Base-by-base conservation (phyloP, 2,113 vertebrate genomes). In the Dipodomys stephensi region DNA sequence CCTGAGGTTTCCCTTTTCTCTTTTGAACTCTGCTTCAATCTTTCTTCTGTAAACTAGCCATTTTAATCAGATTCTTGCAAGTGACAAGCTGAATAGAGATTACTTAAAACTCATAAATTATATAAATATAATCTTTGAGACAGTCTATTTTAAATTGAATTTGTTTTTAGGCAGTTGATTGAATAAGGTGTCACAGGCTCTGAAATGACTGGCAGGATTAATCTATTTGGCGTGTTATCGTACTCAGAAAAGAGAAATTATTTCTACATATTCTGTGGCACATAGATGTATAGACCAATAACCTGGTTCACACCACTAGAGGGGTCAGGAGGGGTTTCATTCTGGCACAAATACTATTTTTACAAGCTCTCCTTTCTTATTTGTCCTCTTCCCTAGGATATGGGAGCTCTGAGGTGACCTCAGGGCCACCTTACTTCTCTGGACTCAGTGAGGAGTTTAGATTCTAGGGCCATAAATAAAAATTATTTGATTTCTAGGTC, bases 51-150 rank as follows among this genome's bases (percentile, higher is more conserved):
- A 83, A 30, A 82, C 83, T 94, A 95, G 90, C 73, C 95, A 89
- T 96, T 89, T 95, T 94, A 93, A 94, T 97, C 93, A 96, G 79
- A 79, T 67, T 90, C 87, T 93, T 91, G 0, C 73, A 96, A 94
- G 79, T 89, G 88, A 67, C 92, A 83, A 86, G 76, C 67, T 83
- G 83, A 95, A 90, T 90, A 76, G 88, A 87, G 91, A 92, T 96
- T 85, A 69, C 88, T 97, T 90, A 96, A 90, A 96, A 91, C 86
- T 92, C 95, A 95, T 97, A 92, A 95, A 89, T 97, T 96, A 82
- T 81, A 79, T 94, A 86, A 94, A 95, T 87, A 86, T 91, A 92
- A 80, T 96, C 96, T 98, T 96, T 93, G 94, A 83, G 94, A 92
- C 94, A 87, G 84, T 90, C 39, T 87, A 46, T 92, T 96, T 96